phyloP scores from a whole-genome alignment of 1,140 invertebrate genomes.

The Drosophila ironensis region DNA sequence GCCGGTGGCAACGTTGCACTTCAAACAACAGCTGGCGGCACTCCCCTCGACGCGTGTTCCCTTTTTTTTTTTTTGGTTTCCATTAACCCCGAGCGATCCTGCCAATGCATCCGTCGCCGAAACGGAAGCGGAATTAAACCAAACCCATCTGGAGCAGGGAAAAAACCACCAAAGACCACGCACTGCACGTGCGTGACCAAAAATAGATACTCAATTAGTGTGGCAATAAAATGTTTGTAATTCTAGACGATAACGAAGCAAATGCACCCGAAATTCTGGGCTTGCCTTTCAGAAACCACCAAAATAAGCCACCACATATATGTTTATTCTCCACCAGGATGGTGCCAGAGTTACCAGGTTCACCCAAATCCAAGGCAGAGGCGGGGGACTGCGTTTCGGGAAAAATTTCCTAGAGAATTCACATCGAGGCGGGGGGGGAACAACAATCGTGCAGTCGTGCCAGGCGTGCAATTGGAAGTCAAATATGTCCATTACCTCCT shows the following conservation, averaged over 20 bases:
- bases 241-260: slow-evolving; percentile 43
- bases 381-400: neutral
- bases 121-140: slow-evolving; percentile 26
- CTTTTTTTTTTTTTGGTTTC: too few relatives aligned
- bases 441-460: slow-evolving; percentile 40
- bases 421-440: neutral
- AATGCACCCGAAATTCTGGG: slow-evolving; percentile 21
- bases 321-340: neutral
- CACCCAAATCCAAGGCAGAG: neutral
- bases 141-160: slow-evolving; percentile 24
- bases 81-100: slow-evolving; percentile 20
- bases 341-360: neutral
- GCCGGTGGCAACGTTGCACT: slow-evolving; percentile 19
- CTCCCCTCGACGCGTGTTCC: too few relatives aligned
- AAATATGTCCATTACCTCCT: slow-evolving; percentile 7
- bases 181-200: slow-evolving; percentile 61
- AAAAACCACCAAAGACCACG: slow-evolving; percentile 17
- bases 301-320: too few relatives aligned
- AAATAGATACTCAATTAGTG: slow-evolving; percentile 76
- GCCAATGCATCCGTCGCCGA: slow-evolving; percentile 17
- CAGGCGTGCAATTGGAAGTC: slow-evolving; percentile 35
- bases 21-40: slow-evolving; percentile 28
- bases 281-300: too few relatives aligned
- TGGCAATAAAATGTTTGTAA: slow-evolving; percentile 69
- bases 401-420: slow-evolving; percentile 3